Conservation (phyloP, 2,888 invertebrate genomes). For the Petrophora chlorosata region DNA sequence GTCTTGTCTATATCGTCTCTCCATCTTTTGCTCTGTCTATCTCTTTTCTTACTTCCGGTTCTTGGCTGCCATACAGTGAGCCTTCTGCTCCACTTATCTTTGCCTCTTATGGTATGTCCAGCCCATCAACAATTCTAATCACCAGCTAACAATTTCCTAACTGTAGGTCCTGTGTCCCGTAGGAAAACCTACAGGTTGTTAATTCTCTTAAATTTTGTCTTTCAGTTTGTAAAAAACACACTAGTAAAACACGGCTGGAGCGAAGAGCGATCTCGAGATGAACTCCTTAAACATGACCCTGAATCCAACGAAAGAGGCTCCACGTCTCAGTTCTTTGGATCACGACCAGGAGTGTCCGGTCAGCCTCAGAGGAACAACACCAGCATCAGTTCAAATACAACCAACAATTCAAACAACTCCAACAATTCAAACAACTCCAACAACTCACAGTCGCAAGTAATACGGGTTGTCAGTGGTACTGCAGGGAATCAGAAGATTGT, state of each 20-base stretch:
- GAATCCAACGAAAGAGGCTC: constrained; percentile 63
- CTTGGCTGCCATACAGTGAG: too few relatives aligned
- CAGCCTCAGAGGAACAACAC: constrained; percentile 9
- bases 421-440: constrained; percentile 1
- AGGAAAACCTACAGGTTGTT: too few relatives aligned
- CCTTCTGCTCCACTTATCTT: too few relatives aligned
- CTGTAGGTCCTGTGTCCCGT: too few relatives aligned
- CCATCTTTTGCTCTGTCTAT: too few relatives aligned
- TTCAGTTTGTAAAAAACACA: constrained; percentile 81
- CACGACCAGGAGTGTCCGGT: constrained; percentile 59
- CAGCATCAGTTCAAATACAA: too few relatives aligned
- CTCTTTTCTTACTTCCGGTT: too few relatives aligned
- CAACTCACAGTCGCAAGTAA: background rate
- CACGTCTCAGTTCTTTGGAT: constrained; percentile 42
- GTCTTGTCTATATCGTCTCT: too few relatives aligned
- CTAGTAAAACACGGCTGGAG: constrained; percentile 82
- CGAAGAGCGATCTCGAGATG: constrained; percentile 82
- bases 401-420: background rate
- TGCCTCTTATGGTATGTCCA: too few relatives aligned
- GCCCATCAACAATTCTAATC: too few relatives aligned
- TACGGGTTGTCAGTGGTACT: background rate
- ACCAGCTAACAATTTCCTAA: too few relatives aligned
- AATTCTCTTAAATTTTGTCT: too few relatives aligned
- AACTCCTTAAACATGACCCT: constrained; percentile 75
- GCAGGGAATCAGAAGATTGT: constrained; percentile 47